Conservation (phyloP, 1,140 invertebrate species). For the Neodiprion lecontei region DNA sequence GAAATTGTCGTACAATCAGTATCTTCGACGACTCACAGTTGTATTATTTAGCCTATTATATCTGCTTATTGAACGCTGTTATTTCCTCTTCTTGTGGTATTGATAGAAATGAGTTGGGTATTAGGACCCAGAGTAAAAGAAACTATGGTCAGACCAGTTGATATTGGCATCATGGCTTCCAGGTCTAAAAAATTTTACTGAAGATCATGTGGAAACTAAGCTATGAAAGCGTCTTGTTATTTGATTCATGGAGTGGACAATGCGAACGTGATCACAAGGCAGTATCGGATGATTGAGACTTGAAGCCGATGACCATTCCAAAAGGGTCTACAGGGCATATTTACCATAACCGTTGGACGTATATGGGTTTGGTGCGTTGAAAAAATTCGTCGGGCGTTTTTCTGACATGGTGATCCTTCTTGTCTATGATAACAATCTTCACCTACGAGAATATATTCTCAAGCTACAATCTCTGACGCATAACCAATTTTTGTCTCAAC, state of each 20-base stretch:
- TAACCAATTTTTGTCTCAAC: conserved; percentile 27
- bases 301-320: neutral
- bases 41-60: neutral
- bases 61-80: neutral
- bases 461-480: conserved; percentile 28
- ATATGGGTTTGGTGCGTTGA: neutral
- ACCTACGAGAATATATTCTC: too few relatives aligned
- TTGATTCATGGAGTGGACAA: neutral
- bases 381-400: neutral
- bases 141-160: neutral
- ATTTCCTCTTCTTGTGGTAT: neutral
- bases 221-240: neutral
- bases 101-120: neutral
- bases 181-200: neutral
- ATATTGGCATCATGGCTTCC: neutral
- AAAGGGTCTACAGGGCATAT: neutral
- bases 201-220: neutral
- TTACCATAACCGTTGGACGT: neutral
- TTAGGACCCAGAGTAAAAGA: neutral
- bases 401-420: neutral
- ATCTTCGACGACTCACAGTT: neutral
- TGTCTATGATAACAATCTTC: neutral
- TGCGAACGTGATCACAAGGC: neutral
- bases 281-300: neutral
- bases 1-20: neutral